These are phyloP conservation scores for Thrips palmi DNA, from an alignment of 1,140 invertebrate genomes.

Conservation along the genomic window DNA sequence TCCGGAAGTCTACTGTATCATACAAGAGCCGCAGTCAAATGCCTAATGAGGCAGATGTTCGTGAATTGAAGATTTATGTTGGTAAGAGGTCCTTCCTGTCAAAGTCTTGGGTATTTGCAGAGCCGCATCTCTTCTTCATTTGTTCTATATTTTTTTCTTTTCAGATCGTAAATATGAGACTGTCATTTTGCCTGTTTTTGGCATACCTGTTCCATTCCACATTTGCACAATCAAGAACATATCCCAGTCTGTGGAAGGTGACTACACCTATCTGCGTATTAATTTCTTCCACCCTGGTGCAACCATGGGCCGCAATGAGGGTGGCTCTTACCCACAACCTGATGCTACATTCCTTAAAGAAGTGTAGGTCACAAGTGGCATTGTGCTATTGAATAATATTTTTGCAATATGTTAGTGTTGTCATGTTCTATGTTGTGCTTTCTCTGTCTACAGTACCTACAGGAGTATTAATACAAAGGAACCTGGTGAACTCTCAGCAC, in stretches of 20 bases:
- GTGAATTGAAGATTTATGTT: conserved; percentile 88
- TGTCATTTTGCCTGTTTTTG: conserved; percentile 90
- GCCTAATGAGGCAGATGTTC: conserved; percentile 84
- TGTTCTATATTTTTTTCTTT: conserved; percentile 18
- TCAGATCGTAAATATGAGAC: conserved; percentile 93
- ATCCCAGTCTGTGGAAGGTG: conserved; percentile 93
- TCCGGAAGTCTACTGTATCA: conserved; percentile 85
- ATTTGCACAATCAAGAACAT: conserved; percentile 99
- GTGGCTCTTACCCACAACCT: conserved; percentile 73
- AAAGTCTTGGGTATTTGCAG: background rate
- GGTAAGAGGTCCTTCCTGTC: too few species aligned
- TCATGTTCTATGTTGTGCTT: conserved; percentile 8
- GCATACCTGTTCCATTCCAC: conserved; percentile 90
- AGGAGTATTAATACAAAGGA: conserved; percentile 95
- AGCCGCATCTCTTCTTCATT: background rate
- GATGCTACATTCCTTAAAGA: conserved; percentile 97
- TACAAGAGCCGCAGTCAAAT: conserved; percentile 87
- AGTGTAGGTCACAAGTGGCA: conserved; percentile 45
- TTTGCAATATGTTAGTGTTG: conserved; percentile 4
- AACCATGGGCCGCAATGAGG: conserved; percentile 82
- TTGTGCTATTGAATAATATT: conserved; percentile 6
- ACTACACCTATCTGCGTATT: conserved; percentile 95
- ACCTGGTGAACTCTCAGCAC: conserved; percentile 86
- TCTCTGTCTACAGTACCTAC: conserved; percentile 61
- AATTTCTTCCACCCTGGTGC: conserved; percentile 98